Base-by-base conservation (phyloP, 2,113 vertebrate species). In the Varanus salvator region DNA sequence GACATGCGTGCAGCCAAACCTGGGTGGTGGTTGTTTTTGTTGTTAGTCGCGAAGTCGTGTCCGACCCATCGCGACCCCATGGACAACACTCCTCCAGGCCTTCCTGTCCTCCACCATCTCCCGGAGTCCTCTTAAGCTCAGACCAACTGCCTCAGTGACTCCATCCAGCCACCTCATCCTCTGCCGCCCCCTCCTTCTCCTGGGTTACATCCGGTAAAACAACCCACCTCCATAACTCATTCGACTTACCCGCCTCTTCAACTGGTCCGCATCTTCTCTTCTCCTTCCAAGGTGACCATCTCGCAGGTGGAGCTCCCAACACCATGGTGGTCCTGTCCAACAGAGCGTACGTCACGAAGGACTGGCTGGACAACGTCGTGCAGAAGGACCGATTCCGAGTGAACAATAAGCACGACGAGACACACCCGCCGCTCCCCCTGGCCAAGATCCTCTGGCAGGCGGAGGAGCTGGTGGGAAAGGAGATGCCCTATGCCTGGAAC, bases 381-480 rank as follows among this genome's bases (percentile, higher is more conserved):
- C 96, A 95, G 75, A 89, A 4, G 0, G 8, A 96, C 52, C 0
- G 12, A 14, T 98, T 97, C 94, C 1, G 1, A 5, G 91, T 98
- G 90, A 98, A 97, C 94, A 98, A 98, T 87, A 54, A 77, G 21
- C 93, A 97, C 86, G 98, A 98, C 17, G 0, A 92, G 0, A 71
- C 94, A 38, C 96, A 96, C 9, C 3, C 88, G 2, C 96, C 97
- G 0, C 95, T 50, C 0, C 68, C 92, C 0, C 57, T 88, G 12
- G 0, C 2, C 0, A 21, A 87, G n/a, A 98, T 98, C 60, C 84
- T 97, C 74, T 74, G 1, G 17, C 93, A 96, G 17, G 97, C 97
- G 0, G 3, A 92, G 21, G 8, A 12, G 0, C 17, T 69, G 89
- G 90, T 98, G 85, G 97, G 94, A 2, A 0, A n/a, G 8, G 93